These are phyloP conservation scores for Emberiza fucata DNA, from an alignment of 2,113 vertebrate species.

Conservation along the genomic window DNA sequence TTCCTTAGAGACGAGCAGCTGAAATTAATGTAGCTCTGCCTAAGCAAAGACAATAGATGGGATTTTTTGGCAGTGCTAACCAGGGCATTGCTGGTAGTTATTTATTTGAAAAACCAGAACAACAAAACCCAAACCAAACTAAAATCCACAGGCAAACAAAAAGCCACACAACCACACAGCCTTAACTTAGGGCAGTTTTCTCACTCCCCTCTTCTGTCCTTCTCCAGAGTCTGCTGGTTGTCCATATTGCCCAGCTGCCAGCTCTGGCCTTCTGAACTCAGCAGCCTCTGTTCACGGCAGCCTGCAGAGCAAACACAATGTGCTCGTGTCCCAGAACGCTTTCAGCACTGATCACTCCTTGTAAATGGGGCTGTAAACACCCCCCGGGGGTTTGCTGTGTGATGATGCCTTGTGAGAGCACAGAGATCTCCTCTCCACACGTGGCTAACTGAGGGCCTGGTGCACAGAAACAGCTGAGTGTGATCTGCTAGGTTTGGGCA, in stretches of 20 bases:
- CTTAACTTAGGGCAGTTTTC: background rate
- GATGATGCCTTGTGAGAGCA: background rate
- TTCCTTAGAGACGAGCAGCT: background rate
- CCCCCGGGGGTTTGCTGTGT: background rate
- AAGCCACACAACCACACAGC: background rate
- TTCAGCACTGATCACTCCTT: background rate
- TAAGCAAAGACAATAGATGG: background rate
- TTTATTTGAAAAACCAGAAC: background rate
- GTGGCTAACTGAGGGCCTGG: background rate
- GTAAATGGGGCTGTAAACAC: background rate
- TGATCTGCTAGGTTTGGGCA: background rate
- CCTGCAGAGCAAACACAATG: background rate
- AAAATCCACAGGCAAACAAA: background rate
- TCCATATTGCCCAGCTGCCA: background rate
- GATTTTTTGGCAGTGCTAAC: background rate
- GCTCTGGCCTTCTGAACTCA: background rate
- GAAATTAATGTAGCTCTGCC: background rate
- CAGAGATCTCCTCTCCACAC: background rate
- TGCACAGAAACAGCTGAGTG: background rate
- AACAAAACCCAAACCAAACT: background rate
- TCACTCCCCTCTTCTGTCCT: background rate
- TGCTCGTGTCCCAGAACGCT: background rate
- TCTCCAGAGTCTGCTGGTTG: background rate
- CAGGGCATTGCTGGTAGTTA: background rate
- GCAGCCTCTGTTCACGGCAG: background rate